These are phyloP conservation scores for Nesidiocoris tenuis DNA, from an alignment of 2,888 invertebrate genomes.

Conservation along the genomic window DNA sequence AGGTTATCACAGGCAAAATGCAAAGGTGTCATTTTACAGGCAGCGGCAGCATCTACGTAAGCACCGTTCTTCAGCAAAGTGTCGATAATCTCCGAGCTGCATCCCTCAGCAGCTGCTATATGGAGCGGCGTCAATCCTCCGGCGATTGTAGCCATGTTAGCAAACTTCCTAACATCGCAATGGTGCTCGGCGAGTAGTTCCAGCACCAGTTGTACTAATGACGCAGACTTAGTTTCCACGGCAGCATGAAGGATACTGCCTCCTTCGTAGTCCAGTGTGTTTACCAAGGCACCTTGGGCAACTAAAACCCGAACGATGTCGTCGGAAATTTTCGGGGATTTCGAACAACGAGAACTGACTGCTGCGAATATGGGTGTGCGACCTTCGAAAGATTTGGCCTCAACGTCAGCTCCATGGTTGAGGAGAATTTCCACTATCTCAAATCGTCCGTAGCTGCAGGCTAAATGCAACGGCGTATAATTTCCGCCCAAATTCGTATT, in stretches of 20 bases:
- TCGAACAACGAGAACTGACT: not conserved
- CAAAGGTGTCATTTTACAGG: slow-evolving; percentile 2
- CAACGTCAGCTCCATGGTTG: slow-evolving; percentile 11
- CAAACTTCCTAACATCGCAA: not conserved
- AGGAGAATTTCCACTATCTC: not conserved
- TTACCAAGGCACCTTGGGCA: slow-evolving; percentile 5
- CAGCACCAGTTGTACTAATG: slow-evolving; percentile 2
- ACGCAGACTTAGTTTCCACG: slow-evolving; percentile 1
- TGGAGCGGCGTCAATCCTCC: slow-evolving; percentile 12
- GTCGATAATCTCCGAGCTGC: not conserved
- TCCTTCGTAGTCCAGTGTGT: slow-evolving; percentile 5
- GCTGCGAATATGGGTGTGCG: not conserved
- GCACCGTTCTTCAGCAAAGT: slow-evolving; percentile 6
- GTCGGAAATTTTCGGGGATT: not conserved
- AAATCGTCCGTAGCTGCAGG: slow-evolving; percentile 5
- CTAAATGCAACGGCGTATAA: slow-evolving; percentile 18
- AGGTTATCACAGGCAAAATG: slow-evolving; percentile 10
- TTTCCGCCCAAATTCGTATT: slow-evolving; percentile 12
- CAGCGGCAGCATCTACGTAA: not conserved
- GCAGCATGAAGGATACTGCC: slow-evolving; percentile 8
- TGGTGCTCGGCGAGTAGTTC: not conserved
- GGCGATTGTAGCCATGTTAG: not conserved
- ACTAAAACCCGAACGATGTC: slow-evolving; percentile 17
- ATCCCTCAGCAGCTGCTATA: not conserved
- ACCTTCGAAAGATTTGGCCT: slow-evolving; percentile 11